A percentile compares a stretch with the other conserved stretches of the same genome.
Evolutionary conservation across 2,113 vertebrate genomes (phyloP).

Genomic region (Ptychochromis oligacanthus): DNA sequence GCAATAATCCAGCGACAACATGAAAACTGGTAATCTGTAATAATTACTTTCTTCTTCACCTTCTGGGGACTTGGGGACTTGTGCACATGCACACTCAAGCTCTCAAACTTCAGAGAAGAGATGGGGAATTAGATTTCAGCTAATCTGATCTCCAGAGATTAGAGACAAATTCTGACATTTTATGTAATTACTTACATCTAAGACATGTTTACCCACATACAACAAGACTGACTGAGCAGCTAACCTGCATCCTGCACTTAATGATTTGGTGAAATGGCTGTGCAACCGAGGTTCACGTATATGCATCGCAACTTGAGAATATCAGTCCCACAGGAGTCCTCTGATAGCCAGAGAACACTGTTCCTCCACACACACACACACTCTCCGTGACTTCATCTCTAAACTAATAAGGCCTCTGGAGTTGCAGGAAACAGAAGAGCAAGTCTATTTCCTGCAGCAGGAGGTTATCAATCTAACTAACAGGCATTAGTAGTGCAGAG

Average conservation of each 20-base stretch:
- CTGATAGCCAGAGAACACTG: slow-evolving; percentile 32
- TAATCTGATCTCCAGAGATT: slow-evolving; percentile 15
- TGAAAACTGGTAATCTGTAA: no score
- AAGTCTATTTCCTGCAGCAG: slow-evolving; percentile 63
- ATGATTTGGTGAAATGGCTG: background rate
- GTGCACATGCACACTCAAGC: no score
- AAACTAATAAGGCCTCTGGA: slow-evolving; percentile 60
- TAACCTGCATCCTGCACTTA: background rate
- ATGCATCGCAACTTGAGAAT: slow-evolving; percentile 3
- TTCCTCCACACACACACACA: background rate
- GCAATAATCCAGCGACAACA: background rate
- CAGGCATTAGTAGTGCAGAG: background rate
- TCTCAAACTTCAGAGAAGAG: slow-evolving; percentile 13
- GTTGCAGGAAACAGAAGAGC: slow-evolving; percentile 45
- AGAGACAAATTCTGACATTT: background rate
- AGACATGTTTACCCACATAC: background rate
- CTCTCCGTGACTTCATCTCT: slow-evolving; percentile 19
- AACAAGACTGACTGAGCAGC: background rate
- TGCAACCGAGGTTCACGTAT: slow-evolving; percentile 13
- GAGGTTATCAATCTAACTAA: slow-evolving; percentile 67
- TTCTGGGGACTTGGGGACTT: no score
- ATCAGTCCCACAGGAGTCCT: slow-evolving; percentile 52
- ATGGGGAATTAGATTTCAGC: slow-evolving; percentile 22
- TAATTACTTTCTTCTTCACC: no score
- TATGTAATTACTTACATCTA: background rate